Base-by-base conservation (phyloP, 2,113 vertebrate genomes). In the Sinosuthora webbiana region DNA sequence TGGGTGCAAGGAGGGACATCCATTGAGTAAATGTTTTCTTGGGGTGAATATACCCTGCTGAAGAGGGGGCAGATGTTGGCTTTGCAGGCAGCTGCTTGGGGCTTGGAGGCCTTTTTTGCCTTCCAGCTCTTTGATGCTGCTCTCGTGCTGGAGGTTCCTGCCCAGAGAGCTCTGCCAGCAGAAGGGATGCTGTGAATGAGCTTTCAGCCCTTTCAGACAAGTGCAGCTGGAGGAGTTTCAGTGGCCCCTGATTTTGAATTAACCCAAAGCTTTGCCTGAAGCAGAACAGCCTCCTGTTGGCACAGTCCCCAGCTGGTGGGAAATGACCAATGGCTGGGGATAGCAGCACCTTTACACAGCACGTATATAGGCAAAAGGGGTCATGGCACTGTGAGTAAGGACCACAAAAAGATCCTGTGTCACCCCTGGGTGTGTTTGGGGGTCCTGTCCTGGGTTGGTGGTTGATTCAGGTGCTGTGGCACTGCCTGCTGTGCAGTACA, bases 51-150 rank as follows among this genome's bases (percentile, higher is more conserved):
- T 15, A 39, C 27, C 20, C 45, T 39, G 23, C 31, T 74, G 78
- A 41, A 27, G 56, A 41, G 65, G 6, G 42, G 52, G 71, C 71
- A 89, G 69, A 53, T 62, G 65, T 41, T 87, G 91, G 22, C n/a
- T 78, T 62, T 53, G 52, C 52, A 62, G 60, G 15, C 59, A 69
- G 78, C 86, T 87, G 53, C 35, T 4, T 28, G 57, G 47, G 30
- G 49, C 7, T 9, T 5, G 57, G 68, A 42, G 79, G 37, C 33
- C 27, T n/a, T 50, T 62, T 28, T 45, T 84, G 33, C 79, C 45
- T 85, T 62, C 9, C 45, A 87, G 69, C 86, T 70, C 91, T 90
- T 84, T 78, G 86, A 52, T 78, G 83, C 64, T 90, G 59, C 56
- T 76, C 49, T 84, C 7, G 52, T 39, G 30, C 60, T 85, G 65